Evolutionary conservation across 2,113 vertebrate genomes (phyloP).

Genomic region (Heteronetta atricapilla): DNA sequence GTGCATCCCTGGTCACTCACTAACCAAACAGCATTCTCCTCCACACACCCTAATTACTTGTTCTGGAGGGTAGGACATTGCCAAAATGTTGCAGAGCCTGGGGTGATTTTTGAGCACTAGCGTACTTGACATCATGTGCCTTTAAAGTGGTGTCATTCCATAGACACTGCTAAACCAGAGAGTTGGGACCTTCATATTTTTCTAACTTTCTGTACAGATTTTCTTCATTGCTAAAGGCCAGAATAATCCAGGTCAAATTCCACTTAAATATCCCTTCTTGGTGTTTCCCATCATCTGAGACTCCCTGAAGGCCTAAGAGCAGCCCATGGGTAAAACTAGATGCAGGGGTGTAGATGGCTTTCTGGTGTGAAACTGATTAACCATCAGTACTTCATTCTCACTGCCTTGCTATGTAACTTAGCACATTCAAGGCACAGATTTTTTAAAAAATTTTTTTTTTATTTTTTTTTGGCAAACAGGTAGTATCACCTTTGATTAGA

Average conservation of each 20-base stretch:
- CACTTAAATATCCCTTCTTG: neutral
- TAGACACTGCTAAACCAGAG: neutral
- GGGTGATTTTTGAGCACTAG: neutral
- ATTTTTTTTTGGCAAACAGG: neutral
- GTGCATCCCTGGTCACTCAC: neutral
- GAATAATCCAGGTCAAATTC: neutral
- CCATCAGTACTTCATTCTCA: neutral
- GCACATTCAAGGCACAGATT: neutral
- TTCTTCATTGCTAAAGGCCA: neutral
- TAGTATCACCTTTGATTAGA: neutral
- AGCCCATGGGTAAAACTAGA: neutral
- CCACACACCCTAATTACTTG: rapidly evolving
- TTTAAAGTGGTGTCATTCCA: neutral
- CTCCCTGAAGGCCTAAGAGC: neutral
- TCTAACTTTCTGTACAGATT: neutral
- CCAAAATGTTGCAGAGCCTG: neutral
- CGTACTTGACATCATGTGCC: rapidly evolving
- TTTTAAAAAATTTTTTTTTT: no score
- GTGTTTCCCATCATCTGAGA: neutral
- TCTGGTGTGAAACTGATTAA: neutral
- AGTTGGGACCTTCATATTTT: neutral
- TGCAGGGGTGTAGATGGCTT: neutral
- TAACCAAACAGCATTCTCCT: neutral
- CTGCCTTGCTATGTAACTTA: neutral
- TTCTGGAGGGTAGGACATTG: neutral